Evolutionary conservation across 2,888 invertebrate species (phyloP).

Genomic region (Trissolcus japonicus): DNA sequence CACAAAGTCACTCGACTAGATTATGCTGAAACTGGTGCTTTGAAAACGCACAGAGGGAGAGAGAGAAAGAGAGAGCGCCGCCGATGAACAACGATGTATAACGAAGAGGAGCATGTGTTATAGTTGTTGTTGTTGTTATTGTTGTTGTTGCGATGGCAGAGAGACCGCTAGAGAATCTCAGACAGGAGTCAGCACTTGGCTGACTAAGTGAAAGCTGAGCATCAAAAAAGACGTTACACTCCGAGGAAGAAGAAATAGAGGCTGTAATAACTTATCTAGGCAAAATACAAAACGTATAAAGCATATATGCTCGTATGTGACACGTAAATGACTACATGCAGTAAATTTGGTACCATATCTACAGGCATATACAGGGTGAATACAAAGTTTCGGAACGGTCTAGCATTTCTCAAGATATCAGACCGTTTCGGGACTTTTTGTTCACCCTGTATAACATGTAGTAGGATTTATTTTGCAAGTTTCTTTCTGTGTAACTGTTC

Average conservation of each 20-base stretch:
- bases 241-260: constrained; percentile 23
- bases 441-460: no score
- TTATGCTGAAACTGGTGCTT: constrained; percentile 58
- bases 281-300: no score
- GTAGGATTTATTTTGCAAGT: no score
- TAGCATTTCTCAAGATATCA: no score
- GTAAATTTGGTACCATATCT: no score
- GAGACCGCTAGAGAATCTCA: constrained; percentile 44
- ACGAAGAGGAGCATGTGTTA: background rate
- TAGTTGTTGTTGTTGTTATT: background rate
- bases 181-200: constrained; percentile 45
- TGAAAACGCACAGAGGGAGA: constrained; percentile 35
- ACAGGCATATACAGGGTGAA: no score
- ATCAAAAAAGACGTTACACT: constrained; percentile 44
- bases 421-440: no score
- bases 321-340: no score
- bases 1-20: constrained; percentile 57
- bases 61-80: constrained; percentile 18
- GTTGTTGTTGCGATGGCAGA: constrained; percentile 26
- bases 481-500: no score
- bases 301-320: no score
- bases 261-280: background rate
- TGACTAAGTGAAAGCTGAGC: constrained; percentile 55
- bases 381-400: no score
- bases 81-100: background rate